A percentile compares a stretch with the other conserved stretches of the same genome.
Conservation (phyloP, 2,797 vertebrate species). For the Characodon lateralis region DNA sequence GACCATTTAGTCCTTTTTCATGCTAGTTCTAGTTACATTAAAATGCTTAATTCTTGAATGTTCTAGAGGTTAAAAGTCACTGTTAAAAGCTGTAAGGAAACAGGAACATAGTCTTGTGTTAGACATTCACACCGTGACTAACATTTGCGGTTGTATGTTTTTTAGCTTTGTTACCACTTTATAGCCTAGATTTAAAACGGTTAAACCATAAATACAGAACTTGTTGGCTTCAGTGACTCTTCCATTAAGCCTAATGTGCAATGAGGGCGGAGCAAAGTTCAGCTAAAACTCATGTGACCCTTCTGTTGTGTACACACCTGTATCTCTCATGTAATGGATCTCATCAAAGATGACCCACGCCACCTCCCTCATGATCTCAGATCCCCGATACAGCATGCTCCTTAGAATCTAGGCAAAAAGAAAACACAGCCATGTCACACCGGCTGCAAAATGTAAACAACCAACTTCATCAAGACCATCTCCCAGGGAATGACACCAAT, state of each 20-base stretch:
- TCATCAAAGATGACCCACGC: slow-evolving; percentile 99
- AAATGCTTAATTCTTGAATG: neutral
- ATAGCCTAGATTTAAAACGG: neutral
- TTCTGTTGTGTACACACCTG: slow-evolving; percentile 73
- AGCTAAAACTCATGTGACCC: neutral
- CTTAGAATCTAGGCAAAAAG: slow-evolving; percentile 87
- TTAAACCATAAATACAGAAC: neutral
- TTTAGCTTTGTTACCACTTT: neutral
- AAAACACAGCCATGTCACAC: neutral
- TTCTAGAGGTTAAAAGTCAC: neutral
- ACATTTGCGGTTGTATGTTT: neutral
- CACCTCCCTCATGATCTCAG: slow-evolving; percentile 99
- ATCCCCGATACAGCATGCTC: slow-evolving; percentile 98
- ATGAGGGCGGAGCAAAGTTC: neutral
- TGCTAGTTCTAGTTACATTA: neutral
- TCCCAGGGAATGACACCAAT: neutral
- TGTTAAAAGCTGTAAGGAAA: neutral
- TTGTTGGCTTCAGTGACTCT: neutral
- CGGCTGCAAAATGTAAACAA: neutral
- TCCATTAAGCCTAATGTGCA: neutral
- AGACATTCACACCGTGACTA: neutral
- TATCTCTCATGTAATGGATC: slow-evolving; percentile 99
- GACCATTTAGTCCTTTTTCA: neutral
- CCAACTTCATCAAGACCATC: neutral
- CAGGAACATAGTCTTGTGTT: neutral